Conservation (phyloP, 2,797 vertebrate genomes). For the Lophius americanus region DNA sequence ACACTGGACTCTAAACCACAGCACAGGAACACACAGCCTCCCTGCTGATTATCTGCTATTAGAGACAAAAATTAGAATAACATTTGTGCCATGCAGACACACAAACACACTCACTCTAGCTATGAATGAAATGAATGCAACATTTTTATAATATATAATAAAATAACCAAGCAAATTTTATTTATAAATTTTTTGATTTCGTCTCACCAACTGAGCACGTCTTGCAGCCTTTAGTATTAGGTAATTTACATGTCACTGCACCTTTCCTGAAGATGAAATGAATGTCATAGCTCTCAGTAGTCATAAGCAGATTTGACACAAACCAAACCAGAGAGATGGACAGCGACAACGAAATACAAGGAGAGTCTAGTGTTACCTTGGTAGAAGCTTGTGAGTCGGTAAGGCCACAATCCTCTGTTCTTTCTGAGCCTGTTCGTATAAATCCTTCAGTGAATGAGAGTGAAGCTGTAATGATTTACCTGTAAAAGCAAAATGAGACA, state of each 20-base stretch:
- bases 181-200: background rate
- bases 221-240: conserved; percentile 92
- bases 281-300: background rate
- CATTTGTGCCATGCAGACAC: background rate
- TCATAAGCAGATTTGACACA: background rate
- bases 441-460: conserved; percentile 87
- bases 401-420: conserved; percentile 85
- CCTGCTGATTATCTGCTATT: conserved; percentile 74
- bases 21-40: conserved; percentile 85
- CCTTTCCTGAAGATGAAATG: conserved; percentile 80
- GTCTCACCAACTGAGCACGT: conserved; percentile 89
- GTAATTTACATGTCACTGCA: conserved; percentile 86
- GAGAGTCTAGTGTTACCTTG: conserved; percentile 75
- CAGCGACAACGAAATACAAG: background rate
- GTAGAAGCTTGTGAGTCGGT: conserved; percentile 87
- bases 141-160: background rate
- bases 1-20: conserved; percentile 89
- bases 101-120: background rate
- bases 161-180: background rate
- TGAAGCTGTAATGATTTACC: conserved; percentile 91
- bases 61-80: background rate
- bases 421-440: conserved; percentile 87
- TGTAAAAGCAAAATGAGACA: conserved; percentile 44
- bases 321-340: background rate
- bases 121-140: background rate